phyloP scores from a whole-genome alignment of 2,888 invertebrate genomes.

The Tortrix viridana region DNA sequence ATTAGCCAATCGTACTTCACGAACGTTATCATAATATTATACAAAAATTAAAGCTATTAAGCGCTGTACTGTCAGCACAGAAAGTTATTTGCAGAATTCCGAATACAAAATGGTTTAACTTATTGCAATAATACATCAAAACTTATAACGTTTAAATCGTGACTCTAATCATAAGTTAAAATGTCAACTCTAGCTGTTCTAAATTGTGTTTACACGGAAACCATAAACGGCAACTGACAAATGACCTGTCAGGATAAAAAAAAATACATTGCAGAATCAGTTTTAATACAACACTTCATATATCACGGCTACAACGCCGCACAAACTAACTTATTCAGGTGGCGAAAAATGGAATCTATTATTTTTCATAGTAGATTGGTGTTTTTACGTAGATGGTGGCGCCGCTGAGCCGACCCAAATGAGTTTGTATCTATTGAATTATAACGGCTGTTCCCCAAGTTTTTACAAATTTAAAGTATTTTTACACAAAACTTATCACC shows the following conservation, averaged over 20 bases:
- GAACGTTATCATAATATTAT: too few species aligned
- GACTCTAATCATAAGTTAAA: constrained; percentile 13
- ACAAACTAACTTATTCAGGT: not conserved
- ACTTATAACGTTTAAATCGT: constrained; percentile 11
- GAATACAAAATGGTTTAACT: not conserved
- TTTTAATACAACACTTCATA: constrained; percentile 8
- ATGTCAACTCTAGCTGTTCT: constrained; percentile 9
- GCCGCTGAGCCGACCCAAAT: not conserved
- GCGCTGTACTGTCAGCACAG: too few species aligned
- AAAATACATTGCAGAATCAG: constrained; percentile 9
- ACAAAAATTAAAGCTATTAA: too few species aligned
- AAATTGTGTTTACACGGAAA: constrained; percentile 19
- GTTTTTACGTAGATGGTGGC: not conserved
- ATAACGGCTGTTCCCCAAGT: constrained; percentile 7
- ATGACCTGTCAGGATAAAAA: constrained; percentile 8
- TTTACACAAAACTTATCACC: constrained; percentile 25
- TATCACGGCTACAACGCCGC: not conserved
- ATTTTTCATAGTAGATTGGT: not conserved
- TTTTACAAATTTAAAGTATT: constrained; percentile 19
- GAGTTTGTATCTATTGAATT: constrained; percentile 13
- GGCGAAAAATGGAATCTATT: not conserved
- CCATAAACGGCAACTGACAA: constrained; percentile 16
- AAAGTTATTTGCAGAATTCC: too few species aligned
- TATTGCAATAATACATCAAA: not conserved
- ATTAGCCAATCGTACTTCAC: too few species aligned